Conservation (phyloP, 2,113 vertebrate genomes). For the Halcyon senegalensis region DNA sequence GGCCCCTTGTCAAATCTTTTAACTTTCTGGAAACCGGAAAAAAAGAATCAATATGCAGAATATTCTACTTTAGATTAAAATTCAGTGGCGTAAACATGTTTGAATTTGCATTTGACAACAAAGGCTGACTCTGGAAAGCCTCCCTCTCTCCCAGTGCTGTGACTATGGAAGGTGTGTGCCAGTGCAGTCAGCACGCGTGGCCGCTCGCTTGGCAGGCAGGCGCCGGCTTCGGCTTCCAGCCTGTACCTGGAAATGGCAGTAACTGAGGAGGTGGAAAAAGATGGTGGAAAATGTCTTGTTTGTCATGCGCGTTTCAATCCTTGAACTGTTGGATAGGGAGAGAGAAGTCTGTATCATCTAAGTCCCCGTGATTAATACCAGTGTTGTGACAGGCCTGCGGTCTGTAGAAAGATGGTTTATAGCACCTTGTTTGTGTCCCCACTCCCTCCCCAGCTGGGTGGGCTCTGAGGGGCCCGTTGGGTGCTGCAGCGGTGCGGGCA, state of each 20-base stretch:
- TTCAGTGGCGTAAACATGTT: neutral
- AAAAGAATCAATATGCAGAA: neutral
- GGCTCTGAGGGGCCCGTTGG: too few relatives aligned
- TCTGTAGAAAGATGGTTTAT: rapidly evolving
- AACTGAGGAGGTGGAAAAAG: neutral
- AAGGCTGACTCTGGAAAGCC: neutral
- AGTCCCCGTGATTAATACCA: neutral
- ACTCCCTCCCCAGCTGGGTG: neutral
- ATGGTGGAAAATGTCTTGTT: neutral
- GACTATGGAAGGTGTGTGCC: neutral
- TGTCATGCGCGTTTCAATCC: neutral
- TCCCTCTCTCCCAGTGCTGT: neutral
- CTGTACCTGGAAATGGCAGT: neutral
- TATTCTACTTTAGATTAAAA: neutral
- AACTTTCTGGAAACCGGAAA: neutral
- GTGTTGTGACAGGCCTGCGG: neutral
- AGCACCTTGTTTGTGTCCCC: neutral
- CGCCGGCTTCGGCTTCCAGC: neutral
- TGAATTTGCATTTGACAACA: neutral
- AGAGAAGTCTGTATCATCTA: neutral
- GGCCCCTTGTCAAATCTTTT: neutral
- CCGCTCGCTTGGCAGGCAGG: neutral
- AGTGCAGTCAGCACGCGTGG: neutral
- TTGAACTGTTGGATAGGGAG: neutral
- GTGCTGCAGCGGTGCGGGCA: neutral